Evolutionary conservation across 1,140 invertebrate species (phyloP).

Genomic region (Aphaenogaster rudis): DNA sequence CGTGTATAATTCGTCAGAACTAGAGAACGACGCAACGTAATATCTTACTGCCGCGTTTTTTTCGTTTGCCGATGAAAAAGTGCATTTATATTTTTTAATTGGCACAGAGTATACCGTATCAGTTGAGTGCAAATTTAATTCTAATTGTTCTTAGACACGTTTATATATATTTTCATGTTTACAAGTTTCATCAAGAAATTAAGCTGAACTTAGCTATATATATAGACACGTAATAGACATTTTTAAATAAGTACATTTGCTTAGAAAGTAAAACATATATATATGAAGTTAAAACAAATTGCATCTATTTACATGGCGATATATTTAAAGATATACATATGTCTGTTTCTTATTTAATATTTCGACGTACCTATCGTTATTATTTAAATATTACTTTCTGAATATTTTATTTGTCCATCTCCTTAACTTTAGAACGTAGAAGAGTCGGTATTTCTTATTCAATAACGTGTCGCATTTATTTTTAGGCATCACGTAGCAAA

Average conservation of each 20-base stretch:
- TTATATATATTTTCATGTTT: neutral
- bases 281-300: neutral
- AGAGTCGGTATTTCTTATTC: neutral
- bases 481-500: slow-evolving; percentile 19
- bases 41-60: neutral
- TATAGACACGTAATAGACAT: neutral
- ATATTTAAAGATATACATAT: neutral
- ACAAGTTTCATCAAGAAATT: neutral
- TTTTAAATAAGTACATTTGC: neutral
- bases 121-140: neutral
- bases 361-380: neutral
- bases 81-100: neutral
- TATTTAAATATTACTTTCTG: neutral
- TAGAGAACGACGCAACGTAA: neutral
- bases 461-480: slow-evolving; percentile 32
- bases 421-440: neutral
- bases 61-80: neutral
- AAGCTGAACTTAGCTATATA: neutral
- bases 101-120: neutral
- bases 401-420: neutral
- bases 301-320: neutral
- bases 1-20: slow-evolving; percentile 34
- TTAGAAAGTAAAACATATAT: neutral
- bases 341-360: neutral
- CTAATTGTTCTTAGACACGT: neutral